Conservation (phyloP, 2,113 vertebrate species). For the Rhabdornis inornatus region DNA sequence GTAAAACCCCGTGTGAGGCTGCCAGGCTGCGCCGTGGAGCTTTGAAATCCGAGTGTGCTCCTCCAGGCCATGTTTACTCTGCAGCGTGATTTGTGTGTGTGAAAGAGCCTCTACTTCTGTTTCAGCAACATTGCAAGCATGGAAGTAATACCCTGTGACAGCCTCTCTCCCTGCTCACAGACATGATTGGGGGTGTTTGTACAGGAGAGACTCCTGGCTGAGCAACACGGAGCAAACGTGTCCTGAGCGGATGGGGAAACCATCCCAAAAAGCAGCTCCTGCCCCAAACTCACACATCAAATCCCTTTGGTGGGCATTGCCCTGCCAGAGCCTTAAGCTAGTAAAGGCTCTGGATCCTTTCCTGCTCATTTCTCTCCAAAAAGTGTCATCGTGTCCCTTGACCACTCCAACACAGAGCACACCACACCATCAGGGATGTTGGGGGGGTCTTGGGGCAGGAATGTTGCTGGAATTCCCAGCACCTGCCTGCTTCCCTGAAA, state of each 20-base stretch:
- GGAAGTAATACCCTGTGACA: neutral
- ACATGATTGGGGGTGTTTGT: neutral
- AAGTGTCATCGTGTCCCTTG: neutral
- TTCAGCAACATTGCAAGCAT: neutral
- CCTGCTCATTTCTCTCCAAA: neutral
- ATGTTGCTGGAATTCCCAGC: neutral
- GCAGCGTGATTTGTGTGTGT: neutral
- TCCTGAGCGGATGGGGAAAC: fast-evolving
- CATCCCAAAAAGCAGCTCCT: neutral
- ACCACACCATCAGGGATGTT: fast-evolving
- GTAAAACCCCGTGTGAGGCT: neutral
- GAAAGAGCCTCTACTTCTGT: constrained; percentile 30
- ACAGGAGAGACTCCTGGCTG: neutral
- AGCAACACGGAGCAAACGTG: fast-evolving
- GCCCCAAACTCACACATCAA: neutral
- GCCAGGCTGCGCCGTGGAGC: neutral
- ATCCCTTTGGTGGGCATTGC: neutral
- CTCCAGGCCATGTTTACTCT: constrained; percentile 23
- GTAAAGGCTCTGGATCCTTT: neutral
- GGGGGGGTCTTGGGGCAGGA: neutral
- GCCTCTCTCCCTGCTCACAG: neutral
- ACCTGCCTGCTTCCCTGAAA: neutral
- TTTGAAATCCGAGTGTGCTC: constrained; percentile 56
- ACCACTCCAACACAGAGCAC: neutral
- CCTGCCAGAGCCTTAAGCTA: neutral